Evolutionary conservation across 53 echinoderm and acorn worm genomes (phyloP), one percentile per base, ranked within the genome.

Genomic region (Mesocentrotus franciscanus): DNA sequence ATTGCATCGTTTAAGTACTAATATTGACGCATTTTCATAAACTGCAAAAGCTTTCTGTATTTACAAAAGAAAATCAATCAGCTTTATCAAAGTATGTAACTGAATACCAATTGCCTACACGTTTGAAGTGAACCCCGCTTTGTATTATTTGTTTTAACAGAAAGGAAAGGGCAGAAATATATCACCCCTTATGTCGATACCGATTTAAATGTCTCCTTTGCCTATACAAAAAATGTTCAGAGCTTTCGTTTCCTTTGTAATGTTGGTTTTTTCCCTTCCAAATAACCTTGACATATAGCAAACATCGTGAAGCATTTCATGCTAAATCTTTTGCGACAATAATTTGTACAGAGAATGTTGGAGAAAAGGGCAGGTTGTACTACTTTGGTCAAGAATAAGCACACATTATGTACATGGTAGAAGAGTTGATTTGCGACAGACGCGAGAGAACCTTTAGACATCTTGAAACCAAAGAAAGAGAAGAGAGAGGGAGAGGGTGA

Each of bases 271-370:
- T 13, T 36, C 36, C 17, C 17, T n/a, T 16, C 20, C 18, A 1
- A 36, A 85, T 10, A 58, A 58, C 85, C 85, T 87, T 87, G 87
- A 87, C 87, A 87, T 87, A 87, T 58, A 87, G 27, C 13, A 14
- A 9, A 58, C 87, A 49, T 49, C 11, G 58, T 58, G 58, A 87
- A 87, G 87, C 59, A 58, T 87, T 87, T 27, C 56, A 57, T 11
- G 22, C 59, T 29, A 12, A 87, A 87, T 11, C 87, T 57, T 87
- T 87, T 11, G 27, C 57, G 87, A 58, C 87, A 87, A 84, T 22
- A 84, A 55, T 84, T 84, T 55, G 55, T 8, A 5, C 16, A 84
- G 49, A 84, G 24, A 55, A 84, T 84, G 76, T 49, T 55, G 9
- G 49, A 84, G 26, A 18, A 87, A 58, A 59, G 85, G 81, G n/a